These are phyloP conservation scores for Cryptosula pallasiana DNA, from an alignment of 2,888 invertebrate genomes.

Conservation along the genomic window DNA sequence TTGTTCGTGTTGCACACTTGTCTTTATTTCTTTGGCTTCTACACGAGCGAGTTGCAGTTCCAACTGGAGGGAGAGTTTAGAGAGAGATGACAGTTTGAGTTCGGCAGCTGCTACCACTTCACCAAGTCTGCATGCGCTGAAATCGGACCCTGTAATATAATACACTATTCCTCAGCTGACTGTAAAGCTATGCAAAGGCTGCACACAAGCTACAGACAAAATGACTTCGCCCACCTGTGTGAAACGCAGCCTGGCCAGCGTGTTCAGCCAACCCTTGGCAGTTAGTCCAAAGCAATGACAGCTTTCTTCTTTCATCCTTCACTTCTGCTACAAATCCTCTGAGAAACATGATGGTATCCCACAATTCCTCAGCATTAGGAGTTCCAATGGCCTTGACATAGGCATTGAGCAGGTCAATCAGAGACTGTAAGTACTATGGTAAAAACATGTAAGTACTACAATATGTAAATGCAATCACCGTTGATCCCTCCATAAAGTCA, in stretches of 20 bases:
- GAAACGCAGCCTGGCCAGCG: slow-evolving; percentile 4
- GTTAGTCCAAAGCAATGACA: neutral
- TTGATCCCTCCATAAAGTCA: too few species aligned
- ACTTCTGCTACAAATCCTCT: neutral
- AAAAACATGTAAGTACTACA: too few species aligned
- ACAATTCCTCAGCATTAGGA: slow-evolving; percentile 17
- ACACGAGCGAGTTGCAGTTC: neutral
- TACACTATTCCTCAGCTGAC: too few species aligned
- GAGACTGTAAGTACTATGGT: neutral
- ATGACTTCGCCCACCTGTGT: neutral
- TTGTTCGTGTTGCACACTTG: neutral
- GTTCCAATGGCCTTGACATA: slow-evolving; percentile 6
- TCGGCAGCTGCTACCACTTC: neutral
- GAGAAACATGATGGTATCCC: neutral
- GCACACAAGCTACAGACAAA: too few species aligned
- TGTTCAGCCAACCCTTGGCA: neutral
- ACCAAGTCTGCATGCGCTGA: slow-evolving; percentile 9
- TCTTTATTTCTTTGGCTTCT: slow-evolving; percentile 10
- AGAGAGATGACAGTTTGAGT: neutral
- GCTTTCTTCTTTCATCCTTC: neutral
- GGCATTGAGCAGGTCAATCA: neutral
- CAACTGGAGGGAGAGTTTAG: neutral
- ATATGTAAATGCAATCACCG: too few species aligned
- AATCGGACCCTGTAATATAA: neutral
- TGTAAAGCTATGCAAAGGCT: too few species aligned